phyloP scores from a whole-genome alignment of 2,797 vertebrate species.

The Trachurus trachurus region DNA sequence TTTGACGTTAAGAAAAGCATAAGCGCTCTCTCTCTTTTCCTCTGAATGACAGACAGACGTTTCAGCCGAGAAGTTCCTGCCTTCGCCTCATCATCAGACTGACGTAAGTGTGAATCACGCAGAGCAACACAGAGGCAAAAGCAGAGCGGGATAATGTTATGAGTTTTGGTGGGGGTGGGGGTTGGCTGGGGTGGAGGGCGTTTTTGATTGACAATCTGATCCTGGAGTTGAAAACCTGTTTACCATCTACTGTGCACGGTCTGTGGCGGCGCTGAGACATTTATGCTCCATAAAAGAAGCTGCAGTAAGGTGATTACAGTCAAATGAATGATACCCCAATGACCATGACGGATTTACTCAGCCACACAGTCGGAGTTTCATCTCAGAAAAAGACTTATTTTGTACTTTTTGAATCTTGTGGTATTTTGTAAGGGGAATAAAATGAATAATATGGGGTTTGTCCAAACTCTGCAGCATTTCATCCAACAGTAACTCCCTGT shows the following conservation, averaged over 20 bases:
- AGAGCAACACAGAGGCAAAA: slow-evolving; percentile 24
- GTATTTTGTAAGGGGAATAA: slow-evolving; percentile 41
- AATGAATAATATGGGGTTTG: slow-evolving; percentile 36
- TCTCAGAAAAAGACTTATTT: slow-evolving; percentile 39
- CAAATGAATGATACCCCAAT: slow-evolving; percentile 47
- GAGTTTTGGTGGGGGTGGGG: background rate
- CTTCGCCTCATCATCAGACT: slow-evolving; percentile 46
- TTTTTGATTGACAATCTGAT: slow-evolving; percentile 70
- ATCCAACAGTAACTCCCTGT: slow-evolving; percentile 51
- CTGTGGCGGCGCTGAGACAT: slow-evolving; percentile 67
- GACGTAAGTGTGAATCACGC: slow-evolving; percentile 69
- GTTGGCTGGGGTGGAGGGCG: background rate
- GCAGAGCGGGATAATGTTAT: slow-evolving; percentile 13
- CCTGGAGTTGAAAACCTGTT: slow-evolving; percentile 68
- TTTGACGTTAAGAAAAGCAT: slow-evolving; percentile 61
- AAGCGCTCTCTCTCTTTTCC: slow-evolving; percentile 42
- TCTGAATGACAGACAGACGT: slow-evolving; percentile 18
- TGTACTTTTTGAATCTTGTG: slow-evolving; percentile 29
- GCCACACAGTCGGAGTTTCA: slow-evolving; percentile 22
- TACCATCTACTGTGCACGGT: slow-evolving; percentile 53
- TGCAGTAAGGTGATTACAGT: slow-evolving; percentile 39
- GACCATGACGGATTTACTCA: slow-evolving; percentile 54
- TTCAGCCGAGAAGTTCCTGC: slow-evolving; percentile 51
- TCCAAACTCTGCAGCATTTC: slow-evolving; percentile 23
- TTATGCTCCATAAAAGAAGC: slow-evolving; percentile 64